Evolutionary conservation across 1,140 invertebrate species (phyloP).

Genomic region (Drosophila arawakana): DNA sequence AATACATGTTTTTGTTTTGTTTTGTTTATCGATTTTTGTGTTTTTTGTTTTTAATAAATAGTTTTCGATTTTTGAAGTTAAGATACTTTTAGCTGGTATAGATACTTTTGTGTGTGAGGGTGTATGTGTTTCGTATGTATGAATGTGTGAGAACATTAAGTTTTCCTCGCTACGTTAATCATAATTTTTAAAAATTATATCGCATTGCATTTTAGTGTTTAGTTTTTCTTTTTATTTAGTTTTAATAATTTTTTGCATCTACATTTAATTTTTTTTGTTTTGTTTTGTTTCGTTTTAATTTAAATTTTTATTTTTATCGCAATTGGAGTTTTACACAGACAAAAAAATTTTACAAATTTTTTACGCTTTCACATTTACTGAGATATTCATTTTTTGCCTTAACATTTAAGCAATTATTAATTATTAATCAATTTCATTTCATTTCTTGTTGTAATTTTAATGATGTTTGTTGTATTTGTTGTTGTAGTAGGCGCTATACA

Average conservation of each 20-base stretch:
- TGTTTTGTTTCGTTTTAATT: conserved; percentile 44
- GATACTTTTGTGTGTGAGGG: conserved; percentile 72
- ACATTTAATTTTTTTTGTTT: conserved; percentile 54
- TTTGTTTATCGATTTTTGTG: conserved; percentile 54
- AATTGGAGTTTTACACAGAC: conserved; percentile 80
- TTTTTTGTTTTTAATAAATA: conserved; percentile 71
- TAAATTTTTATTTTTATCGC: conserved; percentile 70
- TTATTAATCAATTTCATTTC: conserved; percentile 32
- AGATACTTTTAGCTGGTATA: conserved; percentile 61
- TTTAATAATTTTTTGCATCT: conserved; percentile 43
- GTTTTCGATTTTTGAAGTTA: conserved; percentile 68
- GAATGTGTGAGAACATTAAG: conserved; percentile 73
- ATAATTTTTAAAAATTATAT: conserved; percentile 80
- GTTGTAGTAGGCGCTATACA: conserved; percentile 77
- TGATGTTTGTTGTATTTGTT: conserved; percentile 26
- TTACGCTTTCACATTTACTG: conserved; percentile 83
- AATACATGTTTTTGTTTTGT: conserved; percentile 68
- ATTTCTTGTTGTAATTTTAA: conserved; percentile 21
- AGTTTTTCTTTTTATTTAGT: conserved; percentile 35
- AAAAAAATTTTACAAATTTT: conserved; percentile 82
- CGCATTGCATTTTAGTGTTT: conserved; percentile 63
- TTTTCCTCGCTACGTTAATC: conserved; percentile 66
- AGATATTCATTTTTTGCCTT: conserved; percentile 75
- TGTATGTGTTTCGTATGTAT: conserved; percentile 41
- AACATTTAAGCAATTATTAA: conserved; percentile 67